Evolutionary conservation across 2,888 invertebrate species (phyloP).

Genomic region (Cheilosia urbana): DNA sequence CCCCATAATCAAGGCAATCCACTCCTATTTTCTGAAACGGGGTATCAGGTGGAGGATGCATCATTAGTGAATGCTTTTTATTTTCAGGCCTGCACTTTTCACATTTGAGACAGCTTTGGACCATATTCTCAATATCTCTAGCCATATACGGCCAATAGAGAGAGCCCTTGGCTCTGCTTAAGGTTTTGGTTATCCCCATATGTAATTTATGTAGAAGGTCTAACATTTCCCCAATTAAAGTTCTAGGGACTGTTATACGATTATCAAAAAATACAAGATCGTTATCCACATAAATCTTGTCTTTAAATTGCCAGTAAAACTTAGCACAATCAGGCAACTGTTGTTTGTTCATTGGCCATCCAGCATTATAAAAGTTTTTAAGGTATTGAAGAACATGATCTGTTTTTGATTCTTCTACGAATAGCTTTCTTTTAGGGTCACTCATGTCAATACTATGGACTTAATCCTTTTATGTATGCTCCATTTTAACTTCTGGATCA

Average conservation of each 20-base stretch:
- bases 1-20: constrained; percentile 40
- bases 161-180: constrained; percentile 33
- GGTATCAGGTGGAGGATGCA: constrained; percentile 17
- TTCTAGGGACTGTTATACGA: constrained; percentile 37
- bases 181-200: constrained; percentile 46
- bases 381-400: constrained; percentile 20
- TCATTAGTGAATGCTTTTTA: constrained; percentile 16
- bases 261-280: constrained; percentile 29
- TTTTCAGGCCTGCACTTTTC: constrained; percentile 39
- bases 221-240: constrained; percentile 37
- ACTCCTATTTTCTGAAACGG: constrained; percentile 30
- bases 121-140: constrained; percentile 37
- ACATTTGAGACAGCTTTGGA: constrained; percentile 33
- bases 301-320: constrained; percentile 23
- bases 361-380: neutral
- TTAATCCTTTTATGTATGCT: constrained; percentile 15
- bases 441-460: constrained; percentile 32
- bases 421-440: constrained; percentile 23
- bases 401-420: constrained; percentile 23
- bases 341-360: constrained; percentile 28
- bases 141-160: constrained; percentile 35
- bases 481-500: constrained; percentile 21
- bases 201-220: constrained; percentile 46
- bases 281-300: constrained; percentile 26
- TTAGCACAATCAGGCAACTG: constrained; percentile 11